Conservation (phyloP, 2,888 invertebrate genomes). For the Agonum fuliginosum region DNA sequence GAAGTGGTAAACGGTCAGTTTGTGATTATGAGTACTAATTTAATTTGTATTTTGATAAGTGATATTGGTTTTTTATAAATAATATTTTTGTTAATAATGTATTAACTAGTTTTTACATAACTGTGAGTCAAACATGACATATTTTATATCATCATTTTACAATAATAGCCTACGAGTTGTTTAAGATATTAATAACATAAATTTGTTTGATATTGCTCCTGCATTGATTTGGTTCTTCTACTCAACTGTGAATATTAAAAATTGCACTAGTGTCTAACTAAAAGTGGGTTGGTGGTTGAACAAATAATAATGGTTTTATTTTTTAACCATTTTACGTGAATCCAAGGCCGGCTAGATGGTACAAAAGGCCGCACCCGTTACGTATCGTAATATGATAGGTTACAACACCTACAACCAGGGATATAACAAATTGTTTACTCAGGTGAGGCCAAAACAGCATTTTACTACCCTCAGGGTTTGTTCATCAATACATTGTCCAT, state of each 20-base stretch:
- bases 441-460: constrained; percentile 75
- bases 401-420: constrained; percentile 85
- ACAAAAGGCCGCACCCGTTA: constrained; percentile 71
- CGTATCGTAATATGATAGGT: constrained; percentile 85
- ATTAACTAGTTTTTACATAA: too few species aligned
- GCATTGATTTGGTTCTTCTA: constrained; percentile 12
- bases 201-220: background rate
- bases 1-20: background rate
- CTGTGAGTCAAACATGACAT: too few species aligned
- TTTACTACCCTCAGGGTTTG: background rate
- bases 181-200: background rate
- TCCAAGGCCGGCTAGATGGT: constrained; percentile 67
- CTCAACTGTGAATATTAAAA: constrained; percentile 1
- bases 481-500: constrained; percentile 22
- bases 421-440: constrained; percentile 89
- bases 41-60: too few species aligned
- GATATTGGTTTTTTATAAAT: constrained; percentile 14
- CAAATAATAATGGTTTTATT: constrained; percentile 17
- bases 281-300: constrained; percentile 19
- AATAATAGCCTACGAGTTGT: background rate
- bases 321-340: constrained; percentile 48
- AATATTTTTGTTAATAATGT: background rate
- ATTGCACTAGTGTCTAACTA: background rate
- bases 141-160: too few species aligned
- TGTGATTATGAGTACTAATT: constrained; percentile 7